Evolutionary conservation across 2,113 vertebrate genomes (phyloP).

Genomic region (Etheostoma cragini): DNA sequence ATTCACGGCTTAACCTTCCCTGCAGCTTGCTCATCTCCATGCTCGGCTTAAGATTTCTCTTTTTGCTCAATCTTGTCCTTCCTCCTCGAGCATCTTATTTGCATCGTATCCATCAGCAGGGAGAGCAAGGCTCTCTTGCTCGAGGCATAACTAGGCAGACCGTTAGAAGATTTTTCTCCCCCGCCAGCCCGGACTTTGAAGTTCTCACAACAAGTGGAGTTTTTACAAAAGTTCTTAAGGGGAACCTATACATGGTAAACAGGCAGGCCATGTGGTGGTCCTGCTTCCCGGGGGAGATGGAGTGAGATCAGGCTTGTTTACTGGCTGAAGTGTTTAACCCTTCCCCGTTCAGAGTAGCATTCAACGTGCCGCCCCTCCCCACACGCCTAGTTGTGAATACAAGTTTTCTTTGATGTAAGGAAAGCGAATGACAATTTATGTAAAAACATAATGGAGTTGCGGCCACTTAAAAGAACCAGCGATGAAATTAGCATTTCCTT

Average conservation of each 20-base stretch:
- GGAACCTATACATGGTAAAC: conserved; percentile 56
- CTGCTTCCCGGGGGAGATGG: conserved; percentile 52
- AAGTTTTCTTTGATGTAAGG: conserved; percentile 64
- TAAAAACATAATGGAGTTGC: conserved; percentile 50
- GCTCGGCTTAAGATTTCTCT: conserved; percentile 15
- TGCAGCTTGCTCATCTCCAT: conserved; percentile 44
- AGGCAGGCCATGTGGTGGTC: conserved; percentile 46
- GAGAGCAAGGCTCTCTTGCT: conserved; percentile 40
- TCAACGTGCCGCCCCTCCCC: conserved; percentile 32
- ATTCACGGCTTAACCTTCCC: conserved; percentile 43
- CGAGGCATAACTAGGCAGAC: conserved; percentile 43
- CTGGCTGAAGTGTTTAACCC: conserved; percentile 64
- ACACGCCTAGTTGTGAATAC: conserved; percentile 37
- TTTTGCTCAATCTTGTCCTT: conserved; percentile 8
- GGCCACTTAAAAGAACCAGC: conserved; percentile 37
- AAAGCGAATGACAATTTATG: conserved; percentile 65
- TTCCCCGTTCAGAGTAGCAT: conserved; percentile 42
- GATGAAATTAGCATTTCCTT: conserved; percentile 50
- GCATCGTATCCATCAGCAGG: conserved; percentile 58
- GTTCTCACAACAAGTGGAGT: conserved; percentile 59
- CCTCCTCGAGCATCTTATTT: conserved; percentile 59
- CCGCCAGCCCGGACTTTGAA: conserved; percentile 63
- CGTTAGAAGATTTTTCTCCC: conserved; percentile 47
- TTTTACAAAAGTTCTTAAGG: conserved; percentile 56
- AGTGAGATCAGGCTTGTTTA: conserved; percentile 67